These are phyloP conservation scores for Conchocele bisecta DNA, from an alignment of 2,888 invertebrate species.

Conservation along the genomic window DNA sequence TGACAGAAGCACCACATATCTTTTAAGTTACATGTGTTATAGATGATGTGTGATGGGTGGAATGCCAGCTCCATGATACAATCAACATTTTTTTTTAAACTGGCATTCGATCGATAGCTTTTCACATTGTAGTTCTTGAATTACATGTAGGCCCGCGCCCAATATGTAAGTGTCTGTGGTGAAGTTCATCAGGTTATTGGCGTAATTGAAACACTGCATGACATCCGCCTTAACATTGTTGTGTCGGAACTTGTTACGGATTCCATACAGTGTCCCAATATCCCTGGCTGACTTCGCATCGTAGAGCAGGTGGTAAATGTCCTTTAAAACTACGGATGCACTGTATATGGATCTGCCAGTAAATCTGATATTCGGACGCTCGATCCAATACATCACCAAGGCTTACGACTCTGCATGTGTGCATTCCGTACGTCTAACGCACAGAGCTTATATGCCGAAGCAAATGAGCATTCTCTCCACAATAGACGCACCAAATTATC, in stretches of 20 bases:
- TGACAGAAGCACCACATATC: no score
- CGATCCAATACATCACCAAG: no score
- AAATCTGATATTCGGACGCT: background rate
- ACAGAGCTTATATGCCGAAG: no score
- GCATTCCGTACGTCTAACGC: no score
- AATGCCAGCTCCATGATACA: background rate
- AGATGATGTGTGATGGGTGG: no score
- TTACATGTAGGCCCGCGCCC: background rate
- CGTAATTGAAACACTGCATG: constrained; percentile 26
- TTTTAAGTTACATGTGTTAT: no score
- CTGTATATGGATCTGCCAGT: background rate
- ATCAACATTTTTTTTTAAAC: background rate
- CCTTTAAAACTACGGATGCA: background rate
- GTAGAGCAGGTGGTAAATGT: constrained; percentile 31
- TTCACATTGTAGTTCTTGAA: background rate
- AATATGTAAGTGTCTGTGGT: constrained; percentile 11
- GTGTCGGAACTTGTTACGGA: constrained; percentile 21
- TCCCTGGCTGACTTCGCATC: constrained; percentile 23
- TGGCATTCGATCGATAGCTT: background rate
- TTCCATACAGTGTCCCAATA: constrained; percentile 29
- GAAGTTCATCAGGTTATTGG: constrained; percentile 18
- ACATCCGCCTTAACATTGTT: constrained; percentile 19
- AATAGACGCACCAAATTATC: no score
- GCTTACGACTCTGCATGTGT: no score
- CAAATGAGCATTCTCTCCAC: no score